Evolutionary conservation across 2,888 invertebrate species (phyloP).

Genomic region (Melitaea athalia): DNA sequence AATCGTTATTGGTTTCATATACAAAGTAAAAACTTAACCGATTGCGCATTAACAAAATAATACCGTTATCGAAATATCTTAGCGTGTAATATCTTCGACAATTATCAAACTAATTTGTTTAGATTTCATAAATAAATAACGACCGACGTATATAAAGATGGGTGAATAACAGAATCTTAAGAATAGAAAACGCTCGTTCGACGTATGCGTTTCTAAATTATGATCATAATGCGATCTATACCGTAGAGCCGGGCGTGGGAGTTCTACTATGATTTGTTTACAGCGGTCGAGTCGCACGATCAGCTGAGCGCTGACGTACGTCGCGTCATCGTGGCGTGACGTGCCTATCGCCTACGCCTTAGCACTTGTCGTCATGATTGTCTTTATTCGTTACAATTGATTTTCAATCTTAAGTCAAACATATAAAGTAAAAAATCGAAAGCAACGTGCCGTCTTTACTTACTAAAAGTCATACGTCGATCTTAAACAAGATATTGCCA

Average conservation of each 20-base stretch:
- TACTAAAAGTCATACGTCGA: neutral
- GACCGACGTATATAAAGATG: neutral
- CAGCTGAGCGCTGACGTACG: conserved; percentile 71
- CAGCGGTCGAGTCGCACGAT: conserved; percentile 62
- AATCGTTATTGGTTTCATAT: conserved; percentile 25
- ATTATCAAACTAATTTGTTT: neutral
- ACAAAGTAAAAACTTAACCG: conserved; percentile 15
- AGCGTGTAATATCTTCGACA: neutral
- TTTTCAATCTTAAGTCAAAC: conserved; percentile 8
- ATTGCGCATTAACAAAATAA: conserved; percentile 29
- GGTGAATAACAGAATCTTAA: neutral
- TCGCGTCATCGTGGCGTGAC: conserved; percentile 46
- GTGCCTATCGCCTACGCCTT: conserved; percentile 26
- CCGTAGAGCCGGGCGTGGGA: conserved; percentile 57
- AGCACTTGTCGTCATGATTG: conserved; percentile 28
- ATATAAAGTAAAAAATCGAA: neutral
- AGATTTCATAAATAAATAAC: no score
- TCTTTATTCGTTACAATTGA: conserved; percentile 12
- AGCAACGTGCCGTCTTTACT: neutral
- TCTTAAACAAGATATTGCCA: neutral
- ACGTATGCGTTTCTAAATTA: conserved; percentile 31
- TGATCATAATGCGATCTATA: conserved; percentile 48
- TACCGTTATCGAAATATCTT: neutral
- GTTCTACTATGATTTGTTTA: conserved; percentile 79
- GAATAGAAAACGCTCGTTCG: conserved; percentile 34